Conservation (phyloP, 2,888 invertebrate species). For the Anodontia alba region DNA sequence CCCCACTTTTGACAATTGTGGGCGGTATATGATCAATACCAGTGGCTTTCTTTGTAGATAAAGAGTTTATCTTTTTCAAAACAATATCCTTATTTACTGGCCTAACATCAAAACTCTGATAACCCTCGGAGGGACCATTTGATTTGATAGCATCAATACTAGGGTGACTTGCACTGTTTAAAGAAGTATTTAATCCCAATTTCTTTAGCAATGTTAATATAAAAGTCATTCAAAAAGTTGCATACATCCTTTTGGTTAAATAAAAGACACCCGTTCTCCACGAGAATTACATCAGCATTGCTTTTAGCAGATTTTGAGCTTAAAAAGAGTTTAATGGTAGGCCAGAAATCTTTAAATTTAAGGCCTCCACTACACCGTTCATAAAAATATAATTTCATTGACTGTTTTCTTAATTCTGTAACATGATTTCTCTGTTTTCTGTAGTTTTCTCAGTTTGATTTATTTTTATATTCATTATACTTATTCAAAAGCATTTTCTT, state of each 20-base stretch:
- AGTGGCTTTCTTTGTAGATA: background rate
- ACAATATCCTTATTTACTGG: background rate
- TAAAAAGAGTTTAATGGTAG: conserved; percentile 38
- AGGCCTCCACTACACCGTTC: conserved; percentile 30
- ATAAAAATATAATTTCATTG: conserved; percentile 33
- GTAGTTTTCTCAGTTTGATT: conserved; percentile 30
- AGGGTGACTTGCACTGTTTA: conserved; percentile 16
- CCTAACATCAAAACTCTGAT: background rate
- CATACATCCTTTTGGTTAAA: conserved; percentile 1
- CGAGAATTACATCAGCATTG: conserved; percentile 19
- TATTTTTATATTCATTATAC: conserved; percentile 7
- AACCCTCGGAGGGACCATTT: too few relatives aligned
- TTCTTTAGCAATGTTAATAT: conserved; percentile 16
- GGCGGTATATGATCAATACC: background rate
- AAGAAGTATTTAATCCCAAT: background rate
- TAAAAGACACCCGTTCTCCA: conserved; percentile 15
- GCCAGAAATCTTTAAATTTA: too few relatives aligned
- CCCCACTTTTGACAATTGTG: background rate
- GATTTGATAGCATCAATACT: conserved; percentile 20
- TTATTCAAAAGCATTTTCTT: conserved; percentile 34
- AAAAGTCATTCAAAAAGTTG: conserved; percentile 12
- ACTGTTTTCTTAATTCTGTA: conserved; percentile 19
- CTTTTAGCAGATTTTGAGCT: conserved; percentile 16
- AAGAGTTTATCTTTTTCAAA: background rate
- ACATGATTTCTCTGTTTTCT: conserved; percentile 37